Conservation (phyloP, 2,888 invertebrate species). For the Drosophila phalerata region DNA sequence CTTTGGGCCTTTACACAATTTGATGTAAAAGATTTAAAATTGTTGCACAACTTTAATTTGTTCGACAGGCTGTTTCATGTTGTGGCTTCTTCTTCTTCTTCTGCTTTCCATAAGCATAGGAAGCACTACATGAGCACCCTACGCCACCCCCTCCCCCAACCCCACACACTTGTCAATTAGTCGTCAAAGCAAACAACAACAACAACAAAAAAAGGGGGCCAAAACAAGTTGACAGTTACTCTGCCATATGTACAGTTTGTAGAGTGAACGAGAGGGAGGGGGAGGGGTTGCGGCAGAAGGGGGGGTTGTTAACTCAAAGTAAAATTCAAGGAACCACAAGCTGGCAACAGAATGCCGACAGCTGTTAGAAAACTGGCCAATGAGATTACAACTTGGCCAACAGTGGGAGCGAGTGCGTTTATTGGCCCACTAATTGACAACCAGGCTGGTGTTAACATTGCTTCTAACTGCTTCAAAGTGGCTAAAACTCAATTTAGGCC, state of each 20-base stretch:
- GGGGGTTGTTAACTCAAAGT: conserved; percentile 21
- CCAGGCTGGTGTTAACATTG: conserved; percentile 13
- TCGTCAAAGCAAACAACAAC: conserved; percentile 21
- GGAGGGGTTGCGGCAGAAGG: neutral
- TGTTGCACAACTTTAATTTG: conserved; percentile 74
- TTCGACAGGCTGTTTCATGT: conserved; percentile 11
- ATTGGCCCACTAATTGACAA: conserved; percentile 26
- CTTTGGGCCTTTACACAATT: conserved; percentile 36
- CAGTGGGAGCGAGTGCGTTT: conserved; percentile 7
- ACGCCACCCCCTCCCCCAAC: neutral
- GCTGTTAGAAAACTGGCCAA: conserved; percentile 52
- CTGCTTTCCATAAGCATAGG: conserved; percentile 18
- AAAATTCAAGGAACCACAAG: conserved; percentile 55
- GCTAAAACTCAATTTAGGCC: conserved; percentile 4
- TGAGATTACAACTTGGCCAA: conserved; percentile 15
- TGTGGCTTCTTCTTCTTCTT: conserved; percentile 12
- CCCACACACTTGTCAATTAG: conserved; percentile 65
- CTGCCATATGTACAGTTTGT: conserved; percentile 8
- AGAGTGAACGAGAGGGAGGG: neutral
- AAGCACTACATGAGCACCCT: conserved; percentile 4
- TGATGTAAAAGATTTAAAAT: conserved; percentile 61
- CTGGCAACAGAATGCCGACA: conserved; percentile 41
- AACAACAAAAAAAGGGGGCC: conserved; percentile 13
- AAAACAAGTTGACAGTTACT: conserved; percentile 31
- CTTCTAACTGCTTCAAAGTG: conserved; percentile 14